Conservation (phyloP, 2,888 invertebrate genomes). For the Phragmatobia fuliginosa region DNA sequence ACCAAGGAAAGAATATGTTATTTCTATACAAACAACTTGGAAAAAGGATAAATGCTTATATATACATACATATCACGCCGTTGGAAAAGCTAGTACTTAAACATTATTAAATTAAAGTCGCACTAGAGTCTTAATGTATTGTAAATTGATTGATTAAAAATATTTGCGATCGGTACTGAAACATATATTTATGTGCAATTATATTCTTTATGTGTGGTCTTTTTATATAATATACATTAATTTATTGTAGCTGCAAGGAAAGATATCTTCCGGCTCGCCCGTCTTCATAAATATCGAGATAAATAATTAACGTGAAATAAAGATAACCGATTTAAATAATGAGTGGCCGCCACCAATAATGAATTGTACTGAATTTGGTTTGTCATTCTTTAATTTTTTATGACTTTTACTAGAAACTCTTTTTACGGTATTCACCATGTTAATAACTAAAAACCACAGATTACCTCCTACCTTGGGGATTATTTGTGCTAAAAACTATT, state of each 20-base stretch:
- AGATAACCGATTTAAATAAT: neutral
- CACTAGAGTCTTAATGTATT: neutral
- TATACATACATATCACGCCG: no score
- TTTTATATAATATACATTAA: neutral
- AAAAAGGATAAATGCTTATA: no score
- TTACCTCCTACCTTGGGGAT: no score
- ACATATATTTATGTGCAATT: constrained; percentile 4
- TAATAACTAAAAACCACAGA: no score
- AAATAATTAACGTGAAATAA: neutral
- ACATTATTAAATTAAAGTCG: neutral
- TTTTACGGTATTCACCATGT: no score
- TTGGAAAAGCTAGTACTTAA: no score
- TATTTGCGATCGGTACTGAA: neutral
- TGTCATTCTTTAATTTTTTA: no score
- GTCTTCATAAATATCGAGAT: neutral
- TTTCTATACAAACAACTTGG: no score
- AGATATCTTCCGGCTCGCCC: neutral
- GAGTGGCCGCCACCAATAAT: neutral
- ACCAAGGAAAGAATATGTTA: no score
- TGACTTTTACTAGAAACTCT: no score
- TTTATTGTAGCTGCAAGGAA: neutral
- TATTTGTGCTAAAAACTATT: no score
- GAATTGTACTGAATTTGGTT: neutral
- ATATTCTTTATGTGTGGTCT: neutral
- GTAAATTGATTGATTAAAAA: neutral